These are phyloP conservation scores for Pitangus sulphuratus DNA, from an alignment of 2,797 vertebrate genomes.

Conservation along the genomic window DNA sequence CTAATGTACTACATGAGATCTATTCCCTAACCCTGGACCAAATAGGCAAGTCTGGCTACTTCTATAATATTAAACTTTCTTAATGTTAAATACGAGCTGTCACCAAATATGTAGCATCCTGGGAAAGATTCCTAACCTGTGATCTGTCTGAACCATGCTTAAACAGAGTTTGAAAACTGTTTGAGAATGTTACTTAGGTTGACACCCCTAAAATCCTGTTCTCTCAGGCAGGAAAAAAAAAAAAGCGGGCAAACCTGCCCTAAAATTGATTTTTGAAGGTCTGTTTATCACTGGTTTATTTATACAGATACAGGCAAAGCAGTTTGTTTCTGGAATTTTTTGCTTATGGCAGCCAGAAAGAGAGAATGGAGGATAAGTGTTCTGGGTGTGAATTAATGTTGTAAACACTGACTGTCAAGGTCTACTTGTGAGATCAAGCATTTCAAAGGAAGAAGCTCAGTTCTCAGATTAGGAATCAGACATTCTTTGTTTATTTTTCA, in stretches of 20 bases:
- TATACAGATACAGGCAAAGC: neutral
- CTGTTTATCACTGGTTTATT: neutral
- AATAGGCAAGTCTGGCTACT: neutral
- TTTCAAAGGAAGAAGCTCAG: neutral
- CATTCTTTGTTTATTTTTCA: neutral
- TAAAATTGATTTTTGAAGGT: neutral
- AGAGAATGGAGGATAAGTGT: neutral
- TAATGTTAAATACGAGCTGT: neutral
- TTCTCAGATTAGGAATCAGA: neutral
- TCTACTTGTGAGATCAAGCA: neutral
- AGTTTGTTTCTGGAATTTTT: neutral
- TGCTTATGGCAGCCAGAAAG: neutral
- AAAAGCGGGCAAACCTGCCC: fast-evolving
- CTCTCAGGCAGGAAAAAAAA: neutral
- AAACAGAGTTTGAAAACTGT: neutral
- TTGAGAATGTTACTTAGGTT: neutral
- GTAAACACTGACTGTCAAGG: neutral
- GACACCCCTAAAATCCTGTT: neutral
- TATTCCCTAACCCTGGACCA: neutral
- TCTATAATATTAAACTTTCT: neutral
- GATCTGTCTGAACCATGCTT: neutral
- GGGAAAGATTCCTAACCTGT: neutral
- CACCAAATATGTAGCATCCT: neutral
- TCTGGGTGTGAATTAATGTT: neutral
- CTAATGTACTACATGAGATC: neutral